Conservation (phyloP, 30 jellyfish, hydroid and myxozoan species). For the Clytia hemisphaerica region DNA sequence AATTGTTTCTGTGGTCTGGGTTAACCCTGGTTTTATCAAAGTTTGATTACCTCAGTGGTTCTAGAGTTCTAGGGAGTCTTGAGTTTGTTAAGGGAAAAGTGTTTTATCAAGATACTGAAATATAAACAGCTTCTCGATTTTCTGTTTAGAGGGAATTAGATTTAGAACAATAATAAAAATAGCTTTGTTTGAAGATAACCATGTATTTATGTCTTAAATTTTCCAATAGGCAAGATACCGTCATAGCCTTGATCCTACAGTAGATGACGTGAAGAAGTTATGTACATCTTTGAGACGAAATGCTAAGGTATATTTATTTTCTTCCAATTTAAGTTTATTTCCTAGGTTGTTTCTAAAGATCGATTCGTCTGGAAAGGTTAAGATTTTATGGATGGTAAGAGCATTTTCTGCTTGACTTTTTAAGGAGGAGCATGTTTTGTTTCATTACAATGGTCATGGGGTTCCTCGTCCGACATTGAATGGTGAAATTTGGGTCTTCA, state of each 20-base stretch:
- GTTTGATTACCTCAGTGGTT: too few species aligned
- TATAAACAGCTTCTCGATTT: too few species aligned
- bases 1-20: too few species aligned
- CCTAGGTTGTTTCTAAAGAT: neutral
- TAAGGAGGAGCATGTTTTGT: conserved; percentile 83
- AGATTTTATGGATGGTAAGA: neutral
- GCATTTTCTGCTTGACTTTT: neutral
- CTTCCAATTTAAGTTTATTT: neutral
- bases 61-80: too few species aligned
- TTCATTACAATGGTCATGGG: conserved; percentile 97
- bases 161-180: too few species aligned
- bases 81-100: too few species aligned
- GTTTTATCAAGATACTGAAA: too few species aligned
- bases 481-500: conserved; percentile 96
- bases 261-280: conserved; percentile 77
- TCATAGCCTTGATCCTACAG: conserved; percentile 86
- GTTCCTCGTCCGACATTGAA: conserved; percentile 91
- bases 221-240: conserved; percentile 73
- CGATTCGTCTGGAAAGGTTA: neutral
- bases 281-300: conserved; percentile 80
- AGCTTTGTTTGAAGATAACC: neutral
- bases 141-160: too few species aligned
- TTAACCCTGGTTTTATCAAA: too few species aligned
- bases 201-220: neutral
- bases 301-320: conserved; percentile 59